Evolutionary conservation across 2,797 vertebrate species (phyloP), one percentile per base, ranked within the genome.

Genomic region (Tragelaphus oryx): DNA sequence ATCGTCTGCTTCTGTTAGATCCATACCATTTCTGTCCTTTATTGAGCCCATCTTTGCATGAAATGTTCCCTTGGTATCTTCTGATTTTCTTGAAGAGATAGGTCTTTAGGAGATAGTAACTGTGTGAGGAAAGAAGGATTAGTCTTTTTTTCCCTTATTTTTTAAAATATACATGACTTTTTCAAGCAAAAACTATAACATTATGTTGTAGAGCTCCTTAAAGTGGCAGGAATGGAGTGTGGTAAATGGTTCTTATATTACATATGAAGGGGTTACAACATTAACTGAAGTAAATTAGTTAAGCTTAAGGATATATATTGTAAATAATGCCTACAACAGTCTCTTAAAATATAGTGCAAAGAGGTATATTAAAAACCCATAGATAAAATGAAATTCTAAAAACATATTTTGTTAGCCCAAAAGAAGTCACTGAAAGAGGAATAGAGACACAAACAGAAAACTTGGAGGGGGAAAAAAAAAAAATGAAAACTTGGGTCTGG

Each of bases 381-480:
- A 24, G 14, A 65, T 91, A 76, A 79, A 81, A 75, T 84, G 12
- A 81, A 93, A 94, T 90, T 93, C 26, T 89, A 57, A 85, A 85
- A 50, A 65, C 54, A 54, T 18, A 52, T 18, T 78, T 83, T 55
- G 18, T 87, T 83, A 59, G 68, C 8, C 10, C 68, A 54, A 75
- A 93, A 95, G 26, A 92, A 92, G 37, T 18, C 9, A 87, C n/a
- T 44, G 28, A 93, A 87, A 65, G 62, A 74, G 41, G 8, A 89
- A 79, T 11, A 57, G 71, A 93, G 57, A 86, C 74, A 91, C 17
- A 16, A 41, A 83, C 6, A 86, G 18, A 89, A 87, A 82, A 92
- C 89, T 88, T 92, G 48, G 18, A 60, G 6, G n/a, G 11, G 6
- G n/a, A 17, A 46, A 30, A 50, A n/a, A 46, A 46, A 37, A 24